Base-by-base conservation (phyloP, 2,888 invertebrate genomes). In the Calliopum simillimum region DNA sequence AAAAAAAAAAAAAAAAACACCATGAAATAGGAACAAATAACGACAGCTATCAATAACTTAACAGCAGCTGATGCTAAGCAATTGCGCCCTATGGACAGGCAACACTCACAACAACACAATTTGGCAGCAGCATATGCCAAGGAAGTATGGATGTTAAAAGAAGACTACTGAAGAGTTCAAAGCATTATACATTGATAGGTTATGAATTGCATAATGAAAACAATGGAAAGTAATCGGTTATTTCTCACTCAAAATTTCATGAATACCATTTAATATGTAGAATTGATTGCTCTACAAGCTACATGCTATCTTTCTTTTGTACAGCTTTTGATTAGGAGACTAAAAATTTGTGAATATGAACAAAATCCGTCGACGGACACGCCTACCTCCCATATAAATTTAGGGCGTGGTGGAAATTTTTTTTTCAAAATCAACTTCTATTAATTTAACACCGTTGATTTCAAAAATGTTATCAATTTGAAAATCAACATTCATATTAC, bases 31-130 rank as follows among this genome's bases (percentile, higher is more conserved):
- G 43, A 47, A 55, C 61, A 67, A 64, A 51, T 70, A 73, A 71
- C 64, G 69, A 69, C 73, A 71, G 55, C 67, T 69, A 71, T 73
- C 73, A 73, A 71, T 73, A 71, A 69, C 56, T 33, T 47, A 67
- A 44, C 53, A 66, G 51, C 75, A 76, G 82, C 76, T 72, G 77
- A 77, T 79, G 79, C 79, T 80, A 76, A 68, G 70, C 62, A 47
- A 19, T 13, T 11, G 51, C 51, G n/a, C n/a, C 16, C 21, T n/a
- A 25, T 14, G 25, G 13, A 21, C 33, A 43, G 44, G 53, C 51
- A 13, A 21, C 25, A 16, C 16, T n/a, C 19, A n/a, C n/a, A n/a
- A n/a, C 23, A n/a, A 12, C 56, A 56, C 21, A 56, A 23, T 21
- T 56, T 56, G 23, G 23, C 11, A 13, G 23, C 11, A 13, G 25